Conservation (phyloP, 2,797 vertebrate genomes). For the Momotus momota region DNA sequence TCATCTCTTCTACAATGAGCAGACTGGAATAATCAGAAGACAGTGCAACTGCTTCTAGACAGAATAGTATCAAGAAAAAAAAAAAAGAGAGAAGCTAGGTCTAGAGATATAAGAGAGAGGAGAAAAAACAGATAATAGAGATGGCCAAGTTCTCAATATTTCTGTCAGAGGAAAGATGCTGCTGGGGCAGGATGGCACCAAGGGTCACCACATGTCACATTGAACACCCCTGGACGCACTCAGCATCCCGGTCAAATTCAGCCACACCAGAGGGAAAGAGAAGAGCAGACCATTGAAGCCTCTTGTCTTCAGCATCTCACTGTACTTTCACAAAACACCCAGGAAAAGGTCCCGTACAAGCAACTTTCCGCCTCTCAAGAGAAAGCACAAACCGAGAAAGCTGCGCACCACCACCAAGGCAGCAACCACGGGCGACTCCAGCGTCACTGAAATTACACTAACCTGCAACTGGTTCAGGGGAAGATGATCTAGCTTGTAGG, state of each 20-base stretch:
- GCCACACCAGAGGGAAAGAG: not conserved
- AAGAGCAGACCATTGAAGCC: not conserved
- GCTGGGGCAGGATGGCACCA: not conserved
- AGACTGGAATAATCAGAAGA: not conserved
- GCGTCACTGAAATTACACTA: not conserved
- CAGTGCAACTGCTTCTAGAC: not conserved
- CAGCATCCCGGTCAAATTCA: not conserved
- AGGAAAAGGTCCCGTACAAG: not conserved
- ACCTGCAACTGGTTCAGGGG: rapidly evolving
- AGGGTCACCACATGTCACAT: not conserved
- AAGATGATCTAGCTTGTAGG: not conserved
- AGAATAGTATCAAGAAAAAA: not conserved
- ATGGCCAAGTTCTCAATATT: not conserved
- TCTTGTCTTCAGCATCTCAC: not conserved
- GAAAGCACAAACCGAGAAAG: not conserved
- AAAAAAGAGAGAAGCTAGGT: not conserved
- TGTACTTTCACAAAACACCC: not conserved
- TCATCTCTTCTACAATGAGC: not conserved
- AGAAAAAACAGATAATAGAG: not conserved
- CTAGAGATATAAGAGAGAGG: rapidly evolving
- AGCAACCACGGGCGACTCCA: not conserved
- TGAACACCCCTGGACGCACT: not conserved
- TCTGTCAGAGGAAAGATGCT: not conserved
- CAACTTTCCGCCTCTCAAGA: not conserved
- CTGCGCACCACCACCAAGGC: not conserved